A percentile compares a stretch with the other conserved stretches of the same genome.
phyloP scores from a whole-genome alignment of 2,888 invertebrate species.

The Heliconius ethilla region DNA sequence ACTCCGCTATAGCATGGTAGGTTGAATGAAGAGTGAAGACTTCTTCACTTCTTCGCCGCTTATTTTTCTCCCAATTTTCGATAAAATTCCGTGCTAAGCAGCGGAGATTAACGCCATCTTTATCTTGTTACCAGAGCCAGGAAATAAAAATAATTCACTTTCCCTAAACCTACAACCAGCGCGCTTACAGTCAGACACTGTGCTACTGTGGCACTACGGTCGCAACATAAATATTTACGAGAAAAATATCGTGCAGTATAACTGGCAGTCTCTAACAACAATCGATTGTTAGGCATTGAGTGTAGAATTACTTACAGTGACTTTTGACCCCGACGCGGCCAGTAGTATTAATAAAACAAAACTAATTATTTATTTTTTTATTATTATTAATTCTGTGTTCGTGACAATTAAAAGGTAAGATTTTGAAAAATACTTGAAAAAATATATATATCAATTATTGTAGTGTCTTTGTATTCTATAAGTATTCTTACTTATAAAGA shows the following conservation, averaged over 20 bases:
- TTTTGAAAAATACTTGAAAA: background rate
- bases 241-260: constrained; percentile 21
- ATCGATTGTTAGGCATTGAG: constrained; percentile 24
- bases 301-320: constrained; percentile 31
- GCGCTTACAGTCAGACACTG: too few species aligned
- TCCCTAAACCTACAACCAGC: background rate
- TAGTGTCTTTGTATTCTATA: too few species aligned
- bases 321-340: constrained; percentile 27
- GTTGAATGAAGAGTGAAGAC: too few species aligned
- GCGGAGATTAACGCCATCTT: too few species aligned
- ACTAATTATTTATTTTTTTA: background rate
- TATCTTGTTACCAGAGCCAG: too few species aligned
- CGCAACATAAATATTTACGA: background rate
- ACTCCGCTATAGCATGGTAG: too few species aligned
- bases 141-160: too few species aligned
- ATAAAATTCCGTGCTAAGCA: too few species aligned
- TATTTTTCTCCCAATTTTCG: too few species aligned
- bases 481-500: too few species aligned
- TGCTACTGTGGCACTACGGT: background rate
- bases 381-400: background rate
- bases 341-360: constrained; percentile 22
- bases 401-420: background rate
- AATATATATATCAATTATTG: too few species aligned
- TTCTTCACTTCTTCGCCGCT: too few species aligned
- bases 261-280: constrained; percentile 10